Percentiles rank a stretch among this genome's conserved stretches.
Evolutionary conservation across 1,140 invertebrate genomes (phyloP).

Genomic region (Drosophila setifemur): DNA sequence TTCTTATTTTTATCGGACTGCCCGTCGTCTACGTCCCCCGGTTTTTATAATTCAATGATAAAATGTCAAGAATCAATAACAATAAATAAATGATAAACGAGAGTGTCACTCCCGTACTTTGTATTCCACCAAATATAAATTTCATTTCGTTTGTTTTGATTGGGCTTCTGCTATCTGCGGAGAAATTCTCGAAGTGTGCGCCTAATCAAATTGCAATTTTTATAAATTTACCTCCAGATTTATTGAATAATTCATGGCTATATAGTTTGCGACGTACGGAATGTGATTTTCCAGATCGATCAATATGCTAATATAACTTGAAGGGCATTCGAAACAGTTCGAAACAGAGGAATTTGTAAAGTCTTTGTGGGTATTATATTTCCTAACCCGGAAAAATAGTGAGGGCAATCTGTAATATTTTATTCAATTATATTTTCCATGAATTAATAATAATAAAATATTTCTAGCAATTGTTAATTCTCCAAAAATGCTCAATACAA

Average conservation of each 20-base stretch:
- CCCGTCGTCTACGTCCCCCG: neutral
- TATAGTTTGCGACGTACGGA: slow-evolving; percentile 10
- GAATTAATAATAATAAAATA: too few species aligned
- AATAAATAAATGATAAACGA: slow-evolving; percentile 80
- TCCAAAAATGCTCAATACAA: too few species aligned
- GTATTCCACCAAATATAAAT: slow-evolving; percentile 53
- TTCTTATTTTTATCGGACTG: slow-evolving; percentile 26
- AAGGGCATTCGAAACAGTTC: slow-evolving; percentile 28
- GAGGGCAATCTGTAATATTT: too few species aligned
- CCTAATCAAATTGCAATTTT: slow-evolving; percentile 77
- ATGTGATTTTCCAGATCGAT: slow-evolving; percentile 31
- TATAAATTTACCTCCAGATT: slow-evolving; percentile 65
- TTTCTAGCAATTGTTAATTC: too few species aligned
- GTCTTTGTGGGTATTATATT: neutral
- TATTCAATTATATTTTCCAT: too few species aligned
- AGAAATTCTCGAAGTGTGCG: slow-evolving; percentile 34
- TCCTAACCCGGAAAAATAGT: too few species aligned
- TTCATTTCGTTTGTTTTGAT: slow-evolving; percentile 28
- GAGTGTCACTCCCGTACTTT: slow-evolving; percentile 65
- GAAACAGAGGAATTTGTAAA: neutral
- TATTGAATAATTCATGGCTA: slow-evolving; percentile 52
- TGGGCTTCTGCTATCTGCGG: slow-evolving; percentile 14
- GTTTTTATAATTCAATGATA: slow-evolving; percentile 74
- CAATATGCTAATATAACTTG: slow-evolving; percentile 36
- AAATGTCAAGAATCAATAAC: slow-evolving; percentile 81